A percentile compares a stretch with the other conserved stretches of the same genome.
These are phyloP conservation scores for Drosophila testacea DNA, from an alignment of 2,888 invertebrate genomes.

Conservation along the genomic window DNA sequence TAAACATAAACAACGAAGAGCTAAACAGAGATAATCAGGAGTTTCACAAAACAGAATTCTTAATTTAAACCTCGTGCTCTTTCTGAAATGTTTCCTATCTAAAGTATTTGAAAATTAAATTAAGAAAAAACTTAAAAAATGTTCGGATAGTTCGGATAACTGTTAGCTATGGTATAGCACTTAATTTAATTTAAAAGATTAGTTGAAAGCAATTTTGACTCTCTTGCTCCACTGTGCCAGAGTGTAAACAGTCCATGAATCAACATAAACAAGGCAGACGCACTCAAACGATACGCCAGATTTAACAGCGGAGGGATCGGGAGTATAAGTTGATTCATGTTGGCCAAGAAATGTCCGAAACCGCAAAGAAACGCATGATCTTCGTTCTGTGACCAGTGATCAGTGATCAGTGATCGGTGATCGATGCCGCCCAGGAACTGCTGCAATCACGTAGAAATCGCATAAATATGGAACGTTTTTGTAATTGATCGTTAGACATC, in stretches of 20 bases:
- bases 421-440: conserved; percentile 74
- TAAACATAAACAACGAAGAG: too few species aligned
- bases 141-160: too few species aligned
- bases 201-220: neutral
- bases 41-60: too few species aligned
- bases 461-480: conserved; percentile 54
- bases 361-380: conserved; percentile 26
- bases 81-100: too few species aligned
- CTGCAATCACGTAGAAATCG: conserved; percentile 71
- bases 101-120: too few species aligned
- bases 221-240: conserved; percentile 27
- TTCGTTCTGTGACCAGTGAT: conserved; percentile 8
- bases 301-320: conserved; percentile 40
- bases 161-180: too few species aligned
- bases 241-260: conserved; percentile 58
- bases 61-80: too few species aligned
- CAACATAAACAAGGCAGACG: conserved; percentile 52
- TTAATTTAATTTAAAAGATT: too few species aligned
- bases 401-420: conserved; percentile 18
- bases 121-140: too few species aligned
- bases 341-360: conserved; percentile 33
- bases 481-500: conserved; percentile 53
- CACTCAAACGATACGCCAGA: conserved; percentile 55
- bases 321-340: conserved; percentile 47
- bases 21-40: too few species aligned